Evolutionary conservation across 2,797 vertebrate species (phyloP), one percentile per base, ranked within the genome.

Genomic region (Liparis tanakae): DNA sequence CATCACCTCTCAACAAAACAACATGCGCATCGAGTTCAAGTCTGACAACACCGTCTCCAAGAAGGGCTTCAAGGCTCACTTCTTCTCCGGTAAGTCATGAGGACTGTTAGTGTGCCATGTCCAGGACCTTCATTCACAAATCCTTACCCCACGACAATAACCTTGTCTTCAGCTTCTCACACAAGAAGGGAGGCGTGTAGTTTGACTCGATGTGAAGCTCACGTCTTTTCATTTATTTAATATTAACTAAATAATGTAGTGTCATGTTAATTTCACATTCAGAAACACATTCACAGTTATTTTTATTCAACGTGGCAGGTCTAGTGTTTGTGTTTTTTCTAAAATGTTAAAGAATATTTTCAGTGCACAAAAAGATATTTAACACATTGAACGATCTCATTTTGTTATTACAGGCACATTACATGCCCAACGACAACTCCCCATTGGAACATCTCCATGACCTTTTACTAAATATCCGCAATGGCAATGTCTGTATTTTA

Each of bases 21-120:
- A 97, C 88, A 96, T 99, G 97, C 94, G 97, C 76, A 95, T 99
- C n/a, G 98, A 99, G 85, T 99, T 99, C 91, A 97, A 94, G 58
- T 99, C 98, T 0, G 98, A 99, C 93, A 99, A 98, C 87, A 99
- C 97, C 0, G 97, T 99, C 41, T 97, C 97, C 82, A 99, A 99
- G 90, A 99, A 94, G 76, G 98, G 98, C 83, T 99, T 99, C 93
- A 98, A 97, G 91, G 97, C 97, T 59, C 96, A 98, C 74, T 99
- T 97, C 88, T 99, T 99, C 83, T 99, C 97, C 91, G 98, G 98
- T 98, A 94, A 77, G 80, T 41, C 17, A 15, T 1, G 7, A 33
- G 20, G 36, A 14, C 6, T 1, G 14, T 20, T 55, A 18, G 67
- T 8, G 36, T 7, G 0, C 72, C 18, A 67, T 50, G 18, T 57